These are phyloP conservation scores for Nysson spinosus DNA, from an alignment of 2,888 invertebrate species.

Conservation along the genomic window DNA sequence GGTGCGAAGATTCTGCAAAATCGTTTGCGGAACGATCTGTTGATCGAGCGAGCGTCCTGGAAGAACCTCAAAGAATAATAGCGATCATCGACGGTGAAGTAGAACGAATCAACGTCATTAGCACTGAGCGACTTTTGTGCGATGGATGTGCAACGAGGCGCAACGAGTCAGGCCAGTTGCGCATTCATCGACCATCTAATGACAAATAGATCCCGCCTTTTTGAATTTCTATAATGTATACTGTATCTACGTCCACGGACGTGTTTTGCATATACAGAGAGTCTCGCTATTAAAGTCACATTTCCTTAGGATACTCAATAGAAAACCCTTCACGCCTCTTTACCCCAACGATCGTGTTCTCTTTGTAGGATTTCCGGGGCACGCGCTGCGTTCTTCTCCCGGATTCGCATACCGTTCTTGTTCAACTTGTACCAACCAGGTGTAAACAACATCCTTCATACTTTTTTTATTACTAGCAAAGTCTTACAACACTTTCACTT, in stretches of 20 bases:
- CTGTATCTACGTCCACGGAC: conserved; percentile 3
- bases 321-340: conserved; percentile 26
- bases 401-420: too few species aligned
- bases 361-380: not conserved
- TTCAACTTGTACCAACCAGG: too few species aligned
- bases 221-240: not conserved
- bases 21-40: conserved; percentile 25
- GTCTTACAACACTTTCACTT: too few species aligned
- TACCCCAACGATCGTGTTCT: conserved; percentile 6
- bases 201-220: conserved; percentile 58
- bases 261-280: conserved; percentile 36
- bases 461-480: too few species aligned
- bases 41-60: conserved; percentile 39
- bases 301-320: conserved; percentile 27
- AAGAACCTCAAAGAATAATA: conserved; percentile 42
- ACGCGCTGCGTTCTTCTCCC: not conserved
- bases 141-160: conserved; percentile 48
- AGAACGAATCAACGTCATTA: conserved; percentile 69
- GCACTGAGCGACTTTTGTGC: conserved; percentile 43
- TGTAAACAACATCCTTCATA: too few species aligned
- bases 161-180: conserved; percentile 33
- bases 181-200: conserved; percentile 48
- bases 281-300: conserved; percentile 46
- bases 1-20: conserved; percentile 36
- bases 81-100: conserved; percentile 47